Base-by-base conservation (phyloP, 2,888 invertebrate genomes). In the Pecten maximus region DNA sequence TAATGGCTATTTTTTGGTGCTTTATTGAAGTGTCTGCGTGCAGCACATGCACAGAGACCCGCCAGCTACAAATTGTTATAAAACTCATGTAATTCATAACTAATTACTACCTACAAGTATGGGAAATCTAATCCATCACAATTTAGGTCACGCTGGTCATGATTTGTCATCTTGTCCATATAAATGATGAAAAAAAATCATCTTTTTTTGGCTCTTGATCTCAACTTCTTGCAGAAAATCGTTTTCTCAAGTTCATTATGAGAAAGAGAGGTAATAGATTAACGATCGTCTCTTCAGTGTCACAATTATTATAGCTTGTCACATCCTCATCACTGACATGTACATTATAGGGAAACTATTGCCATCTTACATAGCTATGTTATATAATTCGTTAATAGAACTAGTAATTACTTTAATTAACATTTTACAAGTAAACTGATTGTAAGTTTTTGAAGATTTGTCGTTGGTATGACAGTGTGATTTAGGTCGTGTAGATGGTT, bases 1-100 rank as follows among this genome's bases (percentile, higher is more conserved):
- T 12, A 74, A 74, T 74, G 74, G 74, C 74, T 74, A 74, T 74
- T 74, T 74, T 74, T 74, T 15, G 74, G 74, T 74, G 28, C 74
- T 54, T 23, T 54, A 54, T 54, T 54, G 54, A 54, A 54, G 54
- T 54, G 54, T 54, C 74, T 74, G 74, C 23, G 12, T 3, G 23
- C 23, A 74, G 28, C 74, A 28, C 35, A 35, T 74, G 74, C 35
- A 28, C 12, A 35, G n/a, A n/a, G 74, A 28, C 12, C n/a, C 60
- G 6, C 19, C 35, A 74, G 35, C 35, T 35, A 74, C 74, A 74
- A 74, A 74, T 74, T 74, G 35, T 74, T 35, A 74, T 74, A 74
- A 74, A 74, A 3, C 28, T 74, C 35, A 12, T 6, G 74, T 74
- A 74, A 74, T 74, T 74, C 74, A 74, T 74, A 74, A 12, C 74